Evolutionary conservation across 2,797 vertebrate species (phyloP).

Genomic region (Pipistrellus nathusii): DNA sequence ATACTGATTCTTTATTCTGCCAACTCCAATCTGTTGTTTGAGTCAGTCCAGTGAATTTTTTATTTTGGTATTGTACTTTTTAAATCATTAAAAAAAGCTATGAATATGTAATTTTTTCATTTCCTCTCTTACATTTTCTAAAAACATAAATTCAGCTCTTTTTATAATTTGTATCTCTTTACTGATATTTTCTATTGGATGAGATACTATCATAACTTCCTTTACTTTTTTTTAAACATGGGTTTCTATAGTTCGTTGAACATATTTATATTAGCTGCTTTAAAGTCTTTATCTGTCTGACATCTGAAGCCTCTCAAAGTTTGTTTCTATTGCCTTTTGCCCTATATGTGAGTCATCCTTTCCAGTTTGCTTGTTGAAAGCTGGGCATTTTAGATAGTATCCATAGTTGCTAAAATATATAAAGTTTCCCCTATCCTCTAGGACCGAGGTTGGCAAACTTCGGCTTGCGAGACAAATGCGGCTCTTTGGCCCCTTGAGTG

Average conservation of each 20-base stretch:
- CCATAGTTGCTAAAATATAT: no score
- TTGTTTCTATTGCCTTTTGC: background rate
- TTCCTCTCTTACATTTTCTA: no score
- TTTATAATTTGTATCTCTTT: background rate
- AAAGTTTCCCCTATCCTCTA: background rate
- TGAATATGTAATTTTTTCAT: no score
- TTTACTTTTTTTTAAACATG: background rate
- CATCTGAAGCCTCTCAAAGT: background rate
- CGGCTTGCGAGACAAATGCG: no score
- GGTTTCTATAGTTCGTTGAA: background rate
- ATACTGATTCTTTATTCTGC: background rate
- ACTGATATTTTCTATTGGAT: background rate
- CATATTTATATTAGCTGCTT: background rate
- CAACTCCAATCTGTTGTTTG: background rate
- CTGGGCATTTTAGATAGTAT: background rate
- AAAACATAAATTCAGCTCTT: background rate
- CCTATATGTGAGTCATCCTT: background rate
- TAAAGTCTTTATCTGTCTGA: background rate
- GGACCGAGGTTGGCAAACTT: background rate
- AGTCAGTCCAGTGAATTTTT: background rate
- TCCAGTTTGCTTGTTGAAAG: slow-evolving; percentile 12
- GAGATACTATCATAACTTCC: background rate
- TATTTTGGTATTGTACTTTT: slow-evolving; percentile 9
- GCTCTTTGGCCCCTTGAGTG: no score
- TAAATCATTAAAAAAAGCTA: background rate